Conservation (phyloP, 2,113 vertebrate genomes). For the Turdus rufiventris region DNA sequence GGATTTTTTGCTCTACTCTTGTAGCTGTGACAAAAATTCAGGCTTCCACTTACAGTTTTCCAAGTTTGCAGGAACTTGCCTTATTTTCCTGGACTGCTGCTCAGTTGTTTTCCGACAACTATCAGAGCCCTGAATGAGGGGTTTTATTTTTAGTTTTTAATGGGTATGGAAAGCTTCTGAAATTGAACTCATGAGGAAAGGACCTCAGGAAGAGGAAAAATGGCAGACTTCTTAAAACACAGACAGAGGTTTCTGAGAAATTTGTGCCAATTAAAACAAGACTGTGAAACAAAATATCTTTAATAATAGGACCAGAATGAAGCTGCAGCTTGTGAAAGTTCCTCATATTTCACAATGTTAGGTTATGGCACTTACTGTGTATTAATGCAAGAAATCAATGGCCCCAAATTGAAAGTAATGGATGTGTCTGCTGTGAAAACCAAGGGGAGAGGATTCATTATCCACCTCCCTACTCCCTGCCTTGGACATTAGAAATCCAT, state of each 20-base stretch:
- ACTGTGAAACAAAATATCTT: conserved; percentile 49
- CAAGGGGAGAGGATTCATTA: neutral
- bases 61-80: neutral
- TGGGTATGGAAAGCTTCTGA: conserved; percentile 26
- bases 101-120: neutral
- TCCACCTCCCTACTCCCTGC: neutral
- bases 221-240: conserved; percentile 26
- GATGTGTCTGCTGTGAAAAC: neutral
- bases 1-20: neutral
- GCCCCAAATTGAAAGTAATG: neutral
- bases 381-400: neutral
- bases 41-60: neutral
- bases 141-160: conserved; percentile 29
- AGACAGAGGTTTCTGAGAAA: neutral
- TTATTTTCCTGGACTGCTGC: neutral
- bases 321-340: conserved; percentile 10
- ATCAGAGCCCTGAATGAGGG: neutral
- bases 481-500: neutral
- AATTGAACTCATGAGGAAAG: conserved; percentile 6
- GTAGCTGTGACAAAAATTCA: neutral
- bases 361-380: neutral
- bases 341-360: neutral
- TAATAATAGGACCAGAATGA: conserved; percentile 48
- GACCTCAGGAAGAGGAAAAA: conserved; percentile 39
- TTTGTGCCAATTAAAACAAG: conserved; percentile 44